Evolutionary conservation across 2,797 vertebrate genomes (phyloP), one percentile per base, ranked within the genome.

Genomic region (Anguilla marmorata): DNA sequence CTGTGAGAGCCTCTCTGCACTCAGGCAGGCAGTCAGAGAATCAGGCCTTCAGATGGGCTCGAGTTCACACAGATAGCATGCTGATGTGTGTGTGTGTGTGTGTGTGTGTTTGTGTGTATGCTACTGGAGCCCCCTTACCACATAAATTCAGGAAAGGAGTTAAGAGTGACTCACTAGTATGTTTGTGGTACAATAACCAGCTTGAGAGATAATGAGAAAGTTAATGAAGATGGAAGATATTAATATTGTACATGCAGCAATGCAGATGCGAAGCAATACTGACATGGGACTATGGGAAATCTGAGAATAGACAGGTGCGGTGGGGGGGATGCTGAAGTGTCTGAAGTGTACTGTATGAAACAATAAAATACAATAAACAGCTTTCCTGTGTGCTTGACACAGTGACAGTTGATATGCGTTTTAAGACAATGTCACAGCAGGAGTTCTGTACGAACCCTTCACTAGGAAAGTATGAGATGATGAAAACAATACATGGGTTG

Each of bases 371-470:
- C 30, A 33, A 33, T 33, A 1, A 33, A 84, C 11, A 30, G 41
- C 8, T 16, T 45, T 24, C 74, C 74, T 74, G 27, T 74, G 30
- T 33, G 11, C 45, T 7, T 6, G 50, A 84, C 24, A 16, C 82
- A 30, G 4, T 9, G 24, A 27, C 12, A 54, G 50, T 27, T 84
- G 50, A 84, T 19, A 24, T 24, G 52, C 82, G 30, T 30, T 83
- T 56, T 30, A 84, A 84, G 56, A 52, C 82, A 84, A 27, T 84
- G n/a, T 30, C 48, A 56, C 48, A 84, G 50, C n/a, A 52, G 52
- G 48, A 19, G 14, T 54, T 56, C 8, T 30, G n/a, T 54, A 14
- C 16, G 30, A 54, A 54, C 0, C 48, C 19, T 0, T 80, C 76
- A 80, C 37, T 7, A 16, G 41, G 37, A 48, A 16, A 45, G 76